Evolutionary conservation across 2,797 vertebrate genomes (phyloP), one percentile per base, ranked within the genome.

Genomic region (Pantherophis alleghaniensis): DNA sequence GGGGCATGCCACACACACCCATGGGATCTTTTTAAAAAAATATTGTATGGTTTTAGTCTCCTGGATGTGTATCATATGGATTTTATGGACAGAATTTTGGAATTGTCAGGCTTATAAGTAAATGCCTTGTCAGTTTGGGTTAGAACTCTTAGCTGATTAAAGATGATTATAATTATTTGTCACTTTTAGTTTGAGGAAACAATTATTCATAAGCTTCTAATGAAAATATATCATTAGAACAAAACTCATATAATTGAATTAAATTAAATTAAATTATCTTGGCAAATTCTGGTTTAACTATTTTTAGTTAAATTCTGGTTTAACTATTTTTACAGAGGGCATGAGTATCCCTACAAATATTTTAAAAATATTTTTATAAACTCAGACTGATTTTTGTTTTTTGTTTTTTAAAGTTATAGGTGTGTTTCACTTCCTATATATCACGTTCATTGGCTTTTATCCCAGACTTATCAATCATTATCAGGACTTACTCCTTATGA

Each of bases 381-480:
- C n/a, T 90, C 96, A 96, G 96, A 96, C 86, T 93, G 92, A 66
- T 94, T 97, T 95, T 96, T 51, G 7, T 9, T 51, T 1, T 10
- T 53, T 53, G 96, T 97, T 53, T 96, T 97, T 97, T 96, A 96
- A 86, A 13, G 95, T 47, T 83, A 95, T 94, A 61, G 92, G 97
- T 92, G 94, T 96, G 97, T 96, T 97, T 86, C 56, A 24, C 32
- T 91, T 91, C 87, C 87, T 97, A 92, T 96, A 93, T 60, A 93
- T 89, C 93, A 95, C 90, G 53, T 95, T 96, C 95, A 90, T 89
- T 95, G 93, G 47, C 91, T 96, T 96, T 96, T 95, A 96, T 96
- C 94, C 92, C 79, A 96, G 95, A 95, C 94, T 87, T 97, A 97
- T 98, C 94, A 96, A 98, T 98, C 97, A 97, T 89, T 96, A 93